Percentiles rank a stretch among this genome's conserved stretches.
phyloP scores from a whole-genome alignment of 2,113 vertebrate genomes.

The Epinephelus cyanopodus region DNA sequence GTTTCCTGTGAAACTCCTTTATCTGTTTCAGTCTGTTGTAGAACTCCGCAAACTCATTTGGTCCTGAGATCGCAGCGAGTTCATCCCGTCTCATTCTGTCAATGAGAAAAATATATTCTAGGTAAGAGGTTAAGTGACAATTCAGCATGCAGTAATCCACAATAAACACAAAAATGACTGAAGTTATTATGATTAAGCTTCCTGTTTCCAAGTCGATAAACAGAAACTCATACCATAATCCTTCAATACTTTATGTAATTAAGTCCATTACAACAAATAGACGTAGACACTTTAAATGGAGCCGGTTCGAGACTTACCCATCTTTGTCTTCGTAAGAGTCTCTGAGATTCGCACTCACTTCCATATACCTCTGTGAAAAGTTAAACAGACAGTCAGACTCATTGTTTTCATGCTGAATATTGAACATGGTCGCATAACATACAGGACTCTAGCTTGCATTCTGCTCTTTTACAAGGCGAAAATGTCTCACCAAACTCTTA shows the following conservation, averaged over 20 bases:
- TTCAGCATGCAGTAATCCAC: neutral
- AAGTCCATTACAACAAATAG: neutral
- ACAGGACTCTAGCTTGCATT: neutral
- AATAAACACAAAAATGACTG: too few relatives aligned
- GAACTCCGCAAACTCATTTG: slow-evolving; percentile 98
- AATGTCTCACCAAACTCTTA: too few relatives aligned
- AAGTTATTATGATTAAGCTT: too few relatives aligned
- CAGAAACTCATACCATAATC: neutral
- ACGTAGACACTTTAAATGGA: neutral
- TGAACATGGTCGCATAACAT: neutral
- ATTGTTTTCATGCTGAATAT: neutral
- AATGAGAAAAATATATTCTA: neutral
- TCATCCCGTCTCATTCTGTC: slow-evolving; percentile 94
- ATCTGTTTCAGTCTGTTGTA: slow-evolving; percentile 98
- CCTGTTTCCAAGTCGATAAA: neutral
- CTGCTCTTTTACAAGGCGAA: too few relatives aligned
- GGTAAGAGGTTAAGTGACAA: neutral
- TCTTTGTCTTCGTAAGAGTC: slow-evolving; percentile 98
- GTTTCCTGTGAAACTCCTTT: slow-evolving; percentile 98
- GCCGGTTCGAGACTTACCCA: slow-evolving; percentile 84
- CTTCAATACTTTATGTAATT: neutral
- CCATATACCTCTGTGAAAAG: slow-evolving; percentile 93
- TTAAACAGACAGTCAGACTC: neutral
- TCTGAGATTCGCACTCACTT: slow-evolving; percentile 92
- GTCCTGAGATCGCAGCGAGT: slow-evolving; percentile 95